These are phyloP conservation scores for Nemoura dubitans DNA, from an alignment of 2,888 invertebrate species.

Conservation along the genomic window DNA sequence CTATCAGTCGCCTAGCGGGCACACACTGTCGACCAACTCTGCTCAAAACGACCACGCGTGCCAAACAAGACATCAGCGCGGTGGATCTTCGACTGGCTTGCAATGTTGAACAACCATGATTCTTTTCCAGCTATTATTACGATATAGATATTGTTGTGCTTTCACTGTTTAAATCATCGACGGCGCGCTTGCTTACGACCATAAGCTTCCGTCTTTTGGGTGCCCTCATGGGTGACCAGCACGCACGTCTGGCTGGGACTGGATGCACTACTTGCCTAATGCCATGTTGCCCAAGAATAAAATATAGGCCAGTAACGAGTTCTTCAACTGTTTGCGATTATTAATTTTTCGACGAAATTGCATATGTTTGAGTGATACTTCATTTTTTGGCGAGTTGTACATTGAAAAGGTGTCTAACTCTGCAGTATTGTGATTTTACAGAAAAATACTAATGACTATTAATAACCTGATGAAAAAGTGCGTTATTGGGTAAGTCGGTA, in stretches of 20 bases:
- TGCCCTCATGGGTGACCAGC: constrained; percentile 41
- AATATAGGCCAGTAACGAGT: constrained; percentile 2
- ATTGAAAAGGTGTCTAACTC: background rate
- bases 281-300: constrained; percentile 12
- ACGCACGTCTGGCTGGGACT: background rate
- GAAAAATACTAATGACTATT: background rate
- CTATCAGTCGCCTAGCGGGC: background rate
- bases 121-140: constrained; percentile 22
- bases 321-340: background rate
- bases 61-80: background rate
- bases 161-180: constrained; percentile 37
- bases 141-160: constrained; percentile 36
- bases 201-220: constrained; percentile 41
- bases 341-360: background rate
- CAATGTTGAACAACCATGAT: constrained; percentile 22
- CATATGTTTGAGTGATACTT: background rate
- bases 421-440: background rate
- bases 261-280: constrained; percentile 24
- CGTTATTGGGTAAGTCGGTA: no score
- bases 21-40: background rate
- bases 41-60: background rate
- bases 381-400: background rate
- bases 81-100: constrained; percentile 9
- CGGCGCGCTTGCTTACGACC: constrained; percentile 1
- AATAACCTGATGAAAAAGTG: background rate